These are phyloP conservation scores for Acinonyx jubatus DNA, from an alignment of 2,113 vertebrate species.

Conservation along the genomic window DNA sequence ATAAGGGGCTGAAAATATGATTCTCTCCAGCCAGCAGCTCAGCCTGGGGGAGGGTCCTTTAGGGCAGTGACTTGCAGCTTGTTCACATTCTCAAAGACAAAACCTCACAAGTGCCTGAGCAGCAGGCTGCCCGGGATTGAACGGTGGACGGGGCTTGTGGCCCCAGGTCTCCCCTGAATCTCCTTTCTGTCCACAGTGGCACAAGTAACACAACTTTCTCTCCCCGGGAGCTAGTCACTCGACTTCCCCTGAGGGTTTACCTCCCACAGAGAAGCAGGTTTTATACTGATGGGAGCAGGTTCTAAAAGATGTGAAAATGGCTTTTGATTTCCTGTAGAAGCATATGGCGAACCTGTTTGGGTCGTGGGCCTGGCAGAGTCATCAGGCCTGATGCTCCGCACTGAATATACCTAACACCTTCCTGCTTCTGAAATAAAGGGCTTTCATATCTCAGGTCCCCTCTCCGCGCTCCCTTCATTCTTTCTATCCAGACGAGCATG, in stretches of 20 bases:
- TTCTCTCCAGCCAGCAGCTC: background rate
- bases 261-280: background rate
- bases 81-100: background rate
- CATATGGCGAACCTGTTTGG: background rate
- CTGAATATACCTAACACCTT: background rate
- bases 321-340: background rate
- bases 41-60: rapidly evolving
- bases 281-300: background rate
- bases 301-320: background rate
- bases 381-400: background rate
- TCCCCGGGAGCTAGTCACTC: background rate
- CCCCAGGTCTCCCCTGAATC: too few relatives aligned
- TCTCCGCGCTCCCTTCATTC: background rate
- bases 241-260: background rate
- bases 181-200: background rate
- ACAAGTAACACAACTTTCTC: background rate
- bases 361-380: background rate
- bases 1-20: too few relatives aligned
- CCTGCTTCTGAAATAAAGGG: background rate
- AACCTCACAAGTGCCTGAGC: background rate
- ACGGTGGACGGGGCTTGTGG: rapidly evolving
- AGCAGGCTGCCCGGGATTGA: too few relatives aligned
- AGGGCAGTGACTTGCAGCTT: background rate
- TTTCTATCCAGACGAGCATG: background rate
- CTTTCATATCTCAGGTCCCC: background rate